Evolutionary conservation across 2,888 invertebrate genomes (phyloP).

Genomic region (Serripes groenlandicus): DNA sequence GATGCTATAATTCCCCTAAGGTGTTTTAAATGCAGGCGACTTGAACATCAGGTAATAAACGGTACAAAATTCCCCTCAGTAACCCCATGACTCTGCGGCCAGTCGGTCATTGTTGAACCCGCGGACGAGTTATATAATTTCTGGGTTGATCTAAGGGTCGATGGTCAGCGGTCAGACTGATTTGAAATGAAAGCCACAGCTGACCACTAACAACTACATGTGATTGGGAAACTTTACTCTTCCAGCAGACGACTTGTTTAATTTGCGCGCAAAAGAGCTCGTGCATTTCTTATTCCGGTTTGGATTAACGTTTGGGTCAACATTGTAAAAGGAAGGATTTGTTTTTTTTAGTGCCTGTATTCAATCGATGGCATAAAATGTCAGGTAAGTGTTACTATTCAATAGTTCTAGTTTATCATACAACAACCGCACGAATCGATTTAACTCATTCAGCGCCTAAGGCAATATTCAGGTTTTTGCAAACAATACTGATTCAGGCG

Average conservation of each 20-base stretch:
- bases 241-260: background rate
- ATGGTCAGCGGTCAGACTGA: conserved; percentile 43
- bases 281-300: background rate
- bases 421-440: too few species aligned
- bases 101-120: conserved; percentile 51
- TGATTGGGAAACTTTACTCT: conserved; percentile 2
- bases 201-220: background rate
- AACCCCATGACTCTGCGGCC: conserved; percentile 54
- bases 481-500: too few species aligned
- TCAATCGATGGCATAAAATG: conserved; percentile 8
- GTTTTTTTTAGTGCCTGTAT: too few species aligned
- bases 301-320: background rate
- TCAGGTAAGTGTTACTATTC: too few species aligned
- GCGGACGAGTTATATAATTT: conserved; percentile 60
- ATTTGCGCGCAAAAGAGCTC: background rate
- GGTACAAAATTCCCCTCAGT: conserved; percentile 16
- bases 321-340: too few species aligned
- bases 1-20: too few species aligned
- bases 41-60: too few species aligned
- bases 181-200: conserved; percentile 27
- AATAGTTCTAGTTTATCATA: too few species aligned
- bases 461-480: too few species aligned
- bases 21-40: too few species aligned
- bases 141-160: conserved; percentile 45
- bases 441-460: too few species aligned